Conservation (phyloP, 2,888 invertebrate species). For the Embidobia sp. region DNA sequence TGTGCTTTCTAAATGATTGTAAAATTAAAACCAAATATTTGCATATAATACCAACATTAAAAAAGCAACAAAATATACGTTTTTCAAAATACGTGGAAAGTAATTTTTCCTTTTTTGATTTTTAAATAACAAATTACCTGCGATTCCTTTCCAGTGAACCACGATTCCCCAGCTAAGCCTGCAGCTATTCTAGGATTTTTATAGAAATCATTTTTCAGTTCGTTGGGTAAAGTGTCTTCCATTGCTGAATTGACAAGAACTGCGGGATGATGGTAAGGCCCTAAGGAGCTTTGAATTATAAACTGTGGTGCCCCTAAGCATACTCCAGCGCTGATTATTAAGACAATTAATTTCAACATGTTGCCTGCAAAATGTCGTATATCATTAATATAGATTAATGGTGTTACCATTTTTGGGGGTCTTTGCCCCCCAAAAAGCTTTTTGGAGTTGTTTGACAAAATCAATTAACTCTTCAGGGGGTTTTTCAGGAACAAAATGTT, state of each 20-base stretch:
- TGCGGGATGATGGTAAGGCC: conserved; percentile 85
- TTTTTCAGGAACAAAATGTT: no score
- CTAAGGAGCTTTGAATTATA: conserved; percentile 64
- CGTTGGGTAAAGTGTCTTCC: conserved; percentile 88
- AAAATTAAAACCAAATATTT: no score
- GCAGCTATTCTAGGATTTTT: conserved; percentile 89
- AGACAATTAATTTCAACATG: conserved; percentile 64
- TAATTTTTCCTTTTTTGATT: no score
- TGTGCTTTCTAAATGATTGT: no score
- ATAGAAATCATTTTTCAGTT: conserved; percentile 88
- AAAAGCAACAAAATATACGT: no score
- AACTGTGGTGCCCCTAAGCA: conserved; percentile 73
- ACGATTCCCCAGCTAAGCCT: conserved; percentile 89
- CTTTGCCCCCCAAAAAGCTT: no score
- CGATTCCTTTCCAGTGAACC: conserved; percentile 90
- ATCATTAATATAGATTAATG: no score
- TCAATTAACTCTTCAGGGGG: no score
- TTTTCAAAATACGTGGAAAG: background rate
- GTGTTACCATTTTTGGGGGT: no score
- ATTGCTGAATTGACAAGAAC: conserved; percentile 88
- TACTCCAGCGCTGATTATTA: conserved; percentile 62
- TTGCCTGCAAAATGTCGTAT: conserved; percentile 23
- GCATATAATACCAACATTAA: no score
- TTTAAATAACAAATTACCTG: no score
- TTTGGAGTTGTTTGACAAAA: no score